Base-by-base conservation (phyloP, 1,140 invertebrate genomes). In the Drosophila pseudoobscura region DNA sequence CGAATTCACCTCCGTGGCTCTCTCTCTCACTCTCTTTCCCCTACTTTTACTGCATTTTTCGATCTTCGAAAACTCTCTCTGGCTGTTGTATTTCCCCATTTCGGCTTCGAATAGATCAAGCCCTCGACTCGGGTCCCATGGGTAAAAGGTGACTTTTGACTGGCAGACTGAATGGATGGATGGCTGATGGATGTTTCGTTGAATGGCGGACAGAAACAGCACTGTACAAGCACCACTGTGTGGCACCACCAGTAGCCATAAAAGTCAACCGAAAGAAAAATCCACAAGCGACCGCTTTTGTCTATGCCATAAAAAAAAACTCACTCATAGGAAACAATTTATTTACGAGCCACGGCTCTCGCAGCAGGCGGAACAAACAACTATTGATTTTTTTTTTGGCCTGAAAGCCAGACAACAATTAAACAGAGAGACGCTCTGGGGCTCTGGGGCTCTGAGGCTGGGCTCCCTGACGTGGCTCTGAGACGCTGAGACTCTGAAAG, bases 281-380 rank as follows among this genome's bases (percentile, higher is more conserved):
- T 41, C 51, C 55, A 45, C 64, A 74, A 87, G 69, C 74, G 82
- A 74, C 52, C 74, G 74, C 83, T 73, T 85, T 85, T 82, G 82
- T 85, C 78, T 63, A 78, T 52, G 64, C 59, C 64, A 75, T 84
- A 83, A 83, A 83, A 43, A 69, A 43, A 69, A 31, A 9, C 26
- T 39, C 41, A 52, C 41, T 46, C 35, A 43, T 52, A 50, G 63
- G 43, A 71, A 71, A 58, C 75, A 56, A 66, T 75, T 85, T 85
- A 87, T 85, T 85, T 85, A 87, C 58, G 82, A 80, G 77, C 57
- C 79, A 75, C 8, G 63, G 47, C 45, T 63, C 56, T 62, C 80
- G 75, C 79, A 83, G 79, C 79, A 69, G 79, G 79, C 79, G 59
- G 68, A 79, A 75, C 57, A 76, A 59, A 62, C 71, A 75, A 61